These are phyloP conservation scores for Palythoa caribaeorum DNA, from an alignment of 92 coral and sea anemone species.

Conservation along the genomic window DNA sequence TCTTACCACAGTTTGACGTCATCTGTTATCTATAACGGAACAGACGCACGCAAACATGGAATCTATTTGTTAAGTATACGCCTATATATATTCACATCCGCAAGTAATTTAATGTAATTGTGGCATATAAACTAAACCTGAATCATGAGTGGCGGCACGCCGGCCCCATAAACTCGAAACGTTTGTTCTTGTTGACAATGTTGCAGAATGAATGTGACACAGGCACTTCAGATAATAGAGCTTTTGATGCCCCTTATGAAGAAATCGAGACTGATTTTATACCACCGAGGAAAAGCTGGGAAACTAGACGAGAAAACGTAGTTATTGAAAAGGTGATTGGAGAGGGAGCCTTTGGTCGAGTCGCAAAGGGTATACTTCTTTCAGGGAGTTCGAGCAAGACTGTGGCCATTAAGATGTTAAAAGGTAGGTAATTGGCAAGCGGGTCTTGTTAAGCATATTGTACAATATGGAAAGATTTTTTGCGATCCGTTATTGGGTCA, in stretches of 20 bases:
- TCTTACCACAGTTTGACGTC: too few species aligned
- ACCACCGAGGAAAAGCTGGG: conserved; percentile 12
- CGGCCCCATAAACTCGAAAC: too few species aligned
- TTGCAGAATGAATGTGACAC: not conserved
- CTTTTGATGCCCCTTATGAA: not conserved
- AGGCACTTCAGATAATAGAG: not conserved
- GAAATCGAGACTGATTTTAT: not conserved
- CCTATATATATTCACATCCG: too few species aligned
- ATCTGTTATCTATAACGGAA: too few species aligned
- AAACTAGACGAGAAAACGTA: not conserved
- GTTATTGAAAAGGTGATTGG: conserved; percentile 7
- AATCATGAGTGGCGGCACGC: too few species aligned
- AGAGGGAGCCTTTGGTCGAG: conserved; percentile 12
- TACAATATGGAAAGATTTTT: too few species aligned
- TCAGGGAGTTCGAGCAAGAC: not conserved
- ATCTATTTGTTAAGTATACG: too few species aligned
- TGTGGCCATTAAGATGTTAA: conserved; percentile 14
- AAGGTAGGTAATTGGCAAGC: not conserved
- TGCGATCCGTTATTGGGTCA: too few species aligned
- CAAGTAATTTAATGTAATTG: too few species aligned
- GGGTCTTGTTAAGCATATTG: too few species aligned
- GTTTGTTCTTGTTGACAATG: not conserved
- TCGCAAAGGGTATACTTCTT: not conserved
- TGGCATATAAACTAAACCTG: too few species aligned
- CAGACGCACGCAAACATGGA: too few species aligned